Evolutionary conservation across 2,888 invertebrate species (phyloP), one percentile per base, ranked within the genome.

Genomic region (Temnothorax unifasciatus): DNA sequence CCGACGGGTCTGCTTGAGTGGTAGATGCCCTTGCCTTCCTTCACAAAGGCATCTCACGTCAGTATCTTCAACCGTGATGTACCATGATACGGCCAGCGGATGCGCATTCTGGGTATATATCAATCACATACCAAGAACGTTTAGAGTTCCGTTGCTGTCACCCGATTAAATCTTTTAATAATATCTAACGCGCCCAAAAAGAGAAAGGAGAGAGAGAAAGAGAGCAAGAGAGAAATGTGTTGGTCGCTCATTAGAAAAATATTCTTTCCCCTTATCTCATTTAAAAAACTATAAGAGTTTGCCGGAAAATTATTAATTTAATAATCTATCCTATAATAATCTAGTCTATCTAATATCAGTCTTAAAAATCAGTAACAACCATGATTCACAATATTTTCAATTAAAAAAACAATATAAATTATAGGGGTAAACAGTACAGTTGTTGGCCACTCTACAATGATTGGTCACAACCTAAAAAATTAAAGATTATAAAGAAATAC

Each of bases 1-100:
- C 90, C 89, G 91, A 87, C 86, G 86, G 87, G 88, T 89, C 86
- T 85, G 89, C 89, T 90, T 89, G 91, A 92, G 91, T 89, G 89
- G 90, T 90, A 85, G 89, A 83, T 85, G 83, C 87, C 86, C 54
- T 84, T 85, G 77, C 86, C 86, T 89, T 79, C 83, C 68, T 83
- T 83, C 86, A 90, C 90, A 90, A 90, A 90, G 90, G 89, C 85
- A 61, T 79, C 66, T 41, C 54, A 81, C 71, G 64, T 29, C 59
- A 66, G 61, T 84, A 75, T 77, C 87, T 85, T 84, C 85, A 73
- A 82, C 57, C 84, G 75, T 76, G 3, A 29, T 29, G 66, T 69
- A 66, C 74, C 77, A 77, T 75, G 85, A 88, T 57, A 77, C 83
- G 82, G 74, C 90, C 81, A 69, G 71, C 21, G 73, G 66, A 84